These are phyloP conservation scores for Caenorhabditis sp. DNA, from an alignment of 2,888 invertebrate species.

Conservation along the genomic window DNA sequence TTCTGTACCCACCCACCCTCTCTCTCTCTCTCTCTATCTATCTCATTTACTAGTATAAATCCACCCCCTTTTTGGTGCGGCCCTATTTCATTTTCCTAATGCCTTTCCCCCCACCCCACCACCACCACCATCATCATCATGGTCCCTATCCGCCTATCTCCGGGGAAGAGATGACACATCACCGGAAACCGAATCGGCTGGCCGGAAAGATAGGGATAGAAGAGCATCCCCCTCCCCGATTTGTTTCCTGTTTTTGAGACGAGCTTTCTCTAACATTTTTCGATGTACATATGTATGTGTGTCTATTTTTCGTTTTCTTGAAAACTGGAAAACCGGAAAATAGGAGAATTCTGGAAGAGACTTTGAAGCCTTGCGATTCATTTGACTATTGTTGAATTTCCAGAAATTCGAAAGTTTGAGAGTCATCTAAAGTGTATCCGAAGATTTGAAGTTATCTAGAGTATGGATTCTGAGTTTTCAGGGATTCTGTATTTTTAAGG, in stretches of 20 bases:
- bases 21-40: not conserved
- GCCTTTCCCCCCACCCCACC: conserved; percentile 3
- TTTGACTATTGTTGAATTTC: too few species aligned
- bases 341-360: too few species aligned
- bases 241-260: conserved; percentile 41
- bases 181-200: conserved; percentile 11
- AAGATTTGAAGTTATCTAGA: too few species aligned
- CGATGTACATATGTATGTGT: not conserved
- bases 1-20: not conserved
- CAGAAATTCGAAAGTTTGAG: too few species aligned
- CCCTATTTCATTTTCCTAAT: conserved; percentile 51
- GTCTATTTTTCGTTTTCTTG: not conserved
- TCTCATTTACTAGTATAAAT: conserved; percentile 14
- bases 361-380: too few species aligned
- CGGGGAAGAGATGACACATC: not conserved
- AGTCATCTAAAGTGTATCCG: too few species aligned
- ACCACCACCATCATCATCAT: too few species aligned
- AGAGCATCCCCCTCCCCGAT: not conserved
- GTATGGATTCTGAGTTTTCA: too few species aligned
- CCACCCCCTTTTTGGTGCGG: not conserved
- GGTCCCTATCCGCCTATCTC: not conserved
- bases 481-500: too few species aligned
- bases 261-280: too few species aligned
- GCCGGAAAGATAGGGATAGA: conserved; percentile 3
- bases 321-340: too few species aligned